Base-by-base conservation (phyloP, 2,797 vertebrate genomes). In the Furcifer pardalis region DNA sequence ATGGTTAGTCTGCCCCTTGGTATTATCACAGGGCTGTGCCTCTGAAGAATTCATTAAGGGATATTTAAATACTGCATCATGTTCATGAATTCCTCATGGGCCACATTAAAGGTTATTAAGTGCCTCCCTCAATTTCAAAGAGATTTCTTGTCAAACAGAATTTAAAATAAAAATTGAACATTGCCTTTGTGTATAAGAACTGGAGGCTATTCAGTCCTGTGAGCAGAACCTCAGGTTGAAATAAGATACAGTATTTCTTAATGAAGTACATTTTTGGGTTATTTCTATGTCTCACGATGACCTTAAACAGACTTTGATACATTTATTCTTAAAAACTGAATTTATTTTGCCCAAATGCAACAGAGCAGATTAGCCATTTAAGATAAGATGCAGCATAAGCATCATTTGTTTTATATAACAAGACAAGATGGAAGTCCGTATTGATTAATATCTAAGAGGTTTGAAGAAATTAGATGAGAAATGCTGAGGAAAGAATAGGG, bases 161-260 rank as follows among this genome's bases (percentile, higher is more conserved):
- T 86, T 93, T 89, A 84, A 89, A 30, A n/a, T 83, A 81, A 83
- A 91, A 93, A 89, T 69, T 72, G 62, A 79, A 81, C 75, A n/a
- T 75, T 82, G 52, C 44, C 77, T 66, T 2, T 13, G 69, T 88
- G 87, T 85, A 21, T 84, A 13, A 83, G 69, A 62, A 80, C 79
- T 60, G 86, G 23, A 63, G 40, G 23, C 32, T 56, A n/a, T 72
- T 49, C 69, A 84, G 80, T 88, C 35, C 81, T 91, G 56, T 82
- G 81, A 9, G 62, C 74, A 75, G 86, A 84, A n/a, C 77, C 56
- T 8, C n/a, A n/a, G n/a, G 19, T 66, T 42, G 80, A 88, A 68
- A 1, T 40, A 71, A 76, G 75, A 81, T n/a, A n/a, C n/a, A n/a
- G n/a, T 72, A 0, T 81, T 89, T 85, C 25, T n/a, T 83, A 79